These are phyloP conservation scores for Cerceris ruficornis DNA, from an alignment of 2,888 invertebrate species.

Conservation along the genomic window DNA sequence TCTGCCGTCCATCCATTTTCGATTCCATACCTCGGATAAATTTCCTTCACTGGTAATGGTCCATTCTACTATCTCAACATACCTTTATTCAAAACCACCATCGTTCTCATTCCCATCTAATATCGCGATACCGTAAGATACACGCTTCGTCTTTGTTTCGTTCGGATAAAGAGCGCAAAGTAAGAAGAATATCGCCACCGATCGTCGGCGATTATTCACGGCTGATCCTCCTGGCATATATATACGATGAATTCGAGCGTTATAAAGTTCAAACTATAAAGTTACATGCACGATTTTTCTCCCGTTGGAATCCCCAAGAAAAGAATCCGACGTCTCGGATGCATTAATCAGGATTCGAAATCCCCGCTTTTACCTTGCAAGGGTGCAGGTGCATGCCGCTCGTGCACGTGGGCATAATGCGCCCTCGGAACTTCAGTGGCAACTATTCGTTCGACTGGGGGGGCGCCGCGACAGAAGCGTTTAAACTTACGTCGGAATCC, in stretches of 20 bases:
- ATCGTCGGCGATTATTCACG: conserved; percentile 34
- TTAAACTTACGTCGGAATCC: conserved; percentile 74
- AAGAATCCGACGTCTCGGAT: conserved; percentile 28
- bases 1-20: conserved; percentile 41
- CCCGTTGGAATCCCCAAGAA: conserved; percentile 4
- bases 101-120: background rate
- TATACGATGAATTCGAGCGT: conserved; percentile 5
- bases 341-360: conserved; percentile 69
- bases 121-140: background rate
- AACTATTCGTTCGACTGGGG: conserved; percentile 70
- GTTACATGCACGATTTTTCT: conserved; percentile 46
- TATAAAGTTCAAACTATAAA: conserved; percentile 32
- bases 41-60: background rate
- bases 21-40: conserved; percentile 17
- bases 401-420: conserved; percentile 57
- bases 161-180: no score
- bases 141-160: no score
- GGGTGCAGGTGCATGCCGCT: conserved; percentile 50
- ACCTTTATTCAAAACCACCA: background rate
- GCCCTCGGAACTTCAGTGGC: conserved; percentile 64
- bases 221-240: conserved; percentile 27
- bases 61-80: background rate
- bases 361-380: conserved; percentile 50
- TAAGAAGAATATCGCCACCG: conserved; percentile 12
- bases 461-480: conserved; percentile 61